Conservation (phyloP, 2,888 invertebrate species). For the Perizoma flavofasciatum region DNA sequence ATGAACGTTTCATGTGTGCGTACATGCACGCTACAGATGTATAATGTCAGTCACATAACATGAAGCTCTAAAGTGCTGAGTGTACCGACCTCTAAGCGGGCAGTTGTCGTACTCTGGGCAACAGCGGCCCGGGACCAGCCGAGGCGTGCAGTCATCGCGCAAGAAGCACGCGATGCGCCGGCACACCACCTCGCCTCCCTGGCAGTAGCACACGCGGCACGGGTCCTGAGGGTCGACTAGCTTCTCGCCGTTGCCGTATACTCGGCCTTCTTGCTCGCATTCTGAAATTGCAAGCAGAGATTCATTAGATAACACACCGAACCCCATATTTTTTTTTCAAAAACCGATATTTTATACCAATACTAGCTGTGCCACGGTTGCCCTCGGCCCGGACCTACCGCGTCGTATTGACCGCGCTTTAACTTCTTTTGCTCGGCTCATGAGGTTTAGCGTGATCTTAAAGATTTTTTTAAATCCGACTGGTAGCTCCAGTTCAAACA, state of each 20-base stretch:
- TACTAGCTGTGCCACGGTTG: no score
- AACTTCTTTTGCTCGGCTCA: no score
- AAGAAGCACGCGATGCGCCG: slow-evolving; percentile 90
- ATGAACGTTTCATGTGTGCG: no score
- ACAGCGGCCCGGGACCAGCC: slow-evolving; percentile 88
- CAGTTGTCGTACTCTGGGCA: slow-evolving; percentile 93
- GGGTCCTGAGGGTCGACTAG: slow-evolving; percentile 88
- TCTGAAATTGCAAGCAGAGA: slow-evolving; percentile 75
- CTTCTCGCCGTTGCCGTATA: slow-evolving; percentile 90
- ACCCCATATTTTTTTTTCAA: no score
- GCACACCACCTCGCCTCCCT: slow-evolving; percentile 91
- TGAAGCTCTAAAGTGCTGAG: background rate
- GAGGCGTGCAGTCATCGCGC: slow-evolving; percentile 89
- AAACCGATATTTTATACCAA: no score
- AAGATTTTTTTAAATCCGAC: no score
- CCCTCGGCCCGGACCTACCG: no score
- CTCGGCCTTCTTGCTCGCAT: slow-evolving; percentile 89
- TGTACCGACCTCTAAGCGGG: slow-evolving; percentile 84
- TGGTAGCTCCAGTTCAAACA: no score
- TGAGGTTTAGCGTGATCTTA: no score
- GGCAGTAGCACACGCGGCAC: slow-evolving; percentile 92
- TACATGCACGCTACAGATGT: no score
- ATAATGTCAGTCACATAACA: no score
- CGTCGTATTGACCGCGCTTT: no score
- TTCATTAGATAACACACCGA: background rate